Base-by-base conservation (phyloP, 2,113 vertebrate species). In the Burhinus oedicnemus region DNA sequence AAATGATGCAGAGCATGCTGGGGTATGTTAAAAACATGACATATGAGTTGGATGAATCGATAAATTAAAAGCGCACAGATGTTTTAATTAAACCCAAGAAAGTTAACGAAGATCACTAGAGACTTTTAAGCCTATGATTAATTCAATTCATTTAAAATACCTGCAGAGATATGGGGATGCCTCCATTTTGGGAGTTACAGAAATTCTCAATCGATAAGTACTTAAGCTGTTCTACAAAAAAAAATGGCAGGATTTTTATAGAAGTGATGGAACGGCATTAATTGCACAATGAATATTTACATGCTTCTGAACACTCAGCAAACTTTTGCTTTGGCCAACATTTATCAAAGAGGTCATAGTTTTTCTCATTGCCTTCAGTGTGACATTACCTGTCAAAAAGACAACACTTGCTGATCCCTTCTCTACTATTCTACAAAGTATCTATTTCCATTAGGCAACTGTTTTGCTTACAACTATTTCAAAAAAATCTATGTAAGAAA, bases 11-110 rank as follows among this genome's bases (percentile, higher is more conserved):
- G 98, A 97, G 98, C 98, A 98, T 98, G 98, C 98, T 98, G 98
- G 98, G 98, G 98, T 98, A 98, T 98, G 98, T 98, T 98, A 98
- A 98, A 98, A 98, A 98, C 98, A 98, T 98, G 98, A 98, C 98
- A 98, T 98, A 98, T 98, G 98, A 98, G 97, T 97, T 97, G 98
- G 98, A 98, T 98, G 98, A 98, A 98, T 98, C 98, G 97, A 98
- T 98, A 98, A 98, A 98, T 98, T 99, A 98, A 99, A 98, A 98
- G 98, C 85, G 94, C 98, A 98, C 98, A 98, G 98, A 98, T 98
- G 98, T 98, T 99, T 99, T 98, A 98, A 99, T 98, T 98, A 98
- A 98, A 98, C 98, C 98, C 98, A 98, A 97, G 98, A 97, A 98
- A 98, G 98, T 98, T 98, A 98, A 98, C 96, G 57, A 97, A 98